Base-by-base conservation (phyloP, 2,797 vertebrate species). In the Mormyrops attenuatus region DNA sequence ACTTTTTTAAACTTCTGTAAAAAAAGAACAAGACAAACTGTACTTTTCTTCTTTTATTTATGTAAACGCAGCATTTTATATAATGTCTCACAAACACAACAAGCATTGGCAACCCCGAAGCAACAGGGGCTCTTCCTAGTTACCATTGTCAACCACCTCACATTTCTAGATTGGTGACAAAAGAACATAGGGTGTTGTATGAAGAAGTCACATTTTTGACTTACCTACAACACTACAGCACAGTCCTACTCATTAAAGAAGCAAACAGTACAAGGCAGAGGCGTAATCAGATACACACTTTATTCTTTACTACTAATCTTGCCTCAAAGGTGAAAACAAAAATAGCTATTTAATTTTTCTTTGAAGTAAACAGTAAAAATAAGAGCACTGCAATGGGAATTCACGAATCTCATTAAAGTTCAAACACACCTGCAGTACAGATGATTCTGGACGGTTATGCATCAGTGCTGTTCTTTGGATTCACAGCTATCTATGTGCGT, bases 271-370 rank as follows among this genome's bases (percentile, higher is more conserved):
- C 38, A 82, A 85, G 30, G 17, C 55, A 77, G 38, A 85, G 86
- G 85, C 60, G 69, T 88, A 89, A 66, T 82, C 88, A 89, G 88
- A 91, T 60, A 85, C 88, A 91, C 20, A 88, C 47, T 77, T 89
- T 38, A 91, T 92, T 90, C 5, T 80, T 80, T 90, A 91, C 89
- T 52, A 82, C 91, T 50, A 34, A 66, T 89, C 91, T 93, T 91
- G 38, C 92, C 93, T 88, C 86, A 92, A 92, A 90, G 88, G 90
- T 90, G 90, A 90, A 55, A 94, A 93, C 91, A 92, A 52, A 77
- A 91, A n/a, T 85, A 77, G 57, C 2, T 7, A 90, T 89, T 85
- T 66, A 53, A 66, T 87, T 57, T 80, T 87, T 22, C 85, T 84
- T 63, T 77, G 85, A 80, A 77, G 47, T 57, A 89, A 88, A 90